phyloP scores from a whole-genome alignment of 2,888 invertebrate species.

The Aproaerema taeniolella region DNA sequence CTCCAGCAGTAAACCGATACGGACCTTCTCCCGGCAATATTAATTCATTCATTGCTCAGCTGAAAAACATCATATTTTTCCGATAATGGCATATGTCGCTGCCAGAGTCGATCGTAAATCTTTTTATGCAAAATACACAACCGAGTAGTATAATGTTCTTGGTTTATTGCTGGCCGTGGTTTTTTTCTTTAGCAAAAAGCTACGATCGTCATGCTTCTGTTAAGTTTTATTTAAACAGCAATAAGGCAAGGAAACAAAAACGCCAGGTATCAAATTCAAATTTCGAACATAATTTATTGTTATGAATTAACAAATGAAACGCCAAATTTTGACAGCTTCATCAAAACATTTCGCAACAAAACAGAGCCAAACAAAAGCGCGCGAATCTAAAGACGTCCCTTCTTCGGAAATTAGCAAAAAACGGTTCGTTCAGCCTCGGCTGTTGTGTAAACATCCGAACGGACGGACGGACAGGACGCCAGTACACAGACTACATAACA shows the following conservation, averaged over 20 bases:
- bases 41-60: constrained; percentile 62
- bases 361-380: constrained; percentile 24
- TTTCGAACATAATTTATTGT: no score
- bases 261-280: no score
- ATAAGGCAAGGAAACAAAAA: no score
- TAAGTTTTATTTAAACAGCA: no score
- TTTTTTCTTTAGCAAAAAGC: background rate
- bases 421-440: constrained; percentile 36
- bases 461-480: constrained; percentile 42
- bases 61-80: constrained; percentile 65
- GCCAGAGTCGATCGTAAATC: constrained; percentile 36
- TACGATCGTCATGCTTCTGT: no score
- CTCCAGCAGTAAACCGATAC: constrained; percentile 50
- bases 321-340: constrained; percentile 34
- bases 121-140: constrained; percentile 27
- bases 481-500: no score
- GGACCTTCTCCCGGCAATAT: constrained; percentile 34
- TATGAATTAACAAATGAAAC: no score
- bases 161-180: constrained; percentile 2
- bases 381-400: constrained; percentile 34
- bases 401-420: constrained; percentile 43
- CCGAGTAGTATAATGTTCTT: constrained; percentile 17
- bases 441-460: constrained; percentile 71
- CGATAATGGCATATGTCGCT: constrained; percentile 49
- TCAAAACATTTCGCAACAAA: constrained; percentile 23